Evolutionary conservation across 2,113 vertebrate species (phyloP), one percentile per base, ranked within the genome.

Genomic region (Synodontis membranacea): DNA sequence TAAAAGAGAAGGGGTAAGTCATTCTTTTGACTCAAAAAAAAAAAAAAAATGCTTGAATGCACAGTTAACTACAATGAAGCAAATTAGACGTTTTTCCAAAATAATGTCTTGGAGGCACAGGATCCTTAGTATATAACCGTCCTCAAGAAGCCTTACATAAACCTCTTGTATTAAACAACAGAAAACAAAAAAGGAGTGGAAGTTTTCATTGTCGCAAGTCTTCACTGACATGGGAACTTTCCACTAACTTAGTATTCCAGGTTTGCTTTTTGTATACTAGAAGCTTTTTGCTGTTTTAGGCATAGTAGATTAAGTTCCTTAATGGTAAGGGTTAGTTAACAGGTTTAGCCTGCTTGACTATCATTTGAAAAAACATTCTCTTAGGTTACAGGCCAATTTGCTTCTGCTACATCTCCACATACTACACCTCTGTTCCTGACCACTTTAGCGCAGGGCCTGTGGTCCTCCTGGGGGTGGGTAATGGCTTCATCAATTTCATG

Each of bases 401-500:
- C 23, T 74, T 74, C 48, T 50, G 25, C 28, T 76, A 25, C 46
- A 76, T 79, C 48, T 79, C 31, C 48, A 54, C 19, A 34, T 34
- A 79, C 48, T 52, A 11, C 17, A 54, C 17, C 19, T 34, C 3
- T 54, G 4, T 79, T 79, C n/a, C 7, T 21, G 15, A 54, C n/a
- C n/a, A 79, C 76, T 79, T 79, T 54, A 54, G n/a, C 76, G 37
- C 31, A 23, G 48, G 48, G 76, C 76, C 76, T 54, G 5, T 54
- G n/a, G 48, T 37, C 48, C 76, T 80, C 78, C 19, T 39, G 54
- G 78, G 78, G 23, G 11, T 58, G 52, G 28, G 52, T 80, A 80
- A 58, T 80, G 34, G 78, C 34, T 58, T 80, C 54, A 58, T 79
- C 76, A 54, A 79, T 79, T 54, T 79, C 48, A 79, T 79, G 50